phyloP scores from a whole-genome alignment of 2,797 vertebrate species.

The Coracias cyanogaster region DNA sequence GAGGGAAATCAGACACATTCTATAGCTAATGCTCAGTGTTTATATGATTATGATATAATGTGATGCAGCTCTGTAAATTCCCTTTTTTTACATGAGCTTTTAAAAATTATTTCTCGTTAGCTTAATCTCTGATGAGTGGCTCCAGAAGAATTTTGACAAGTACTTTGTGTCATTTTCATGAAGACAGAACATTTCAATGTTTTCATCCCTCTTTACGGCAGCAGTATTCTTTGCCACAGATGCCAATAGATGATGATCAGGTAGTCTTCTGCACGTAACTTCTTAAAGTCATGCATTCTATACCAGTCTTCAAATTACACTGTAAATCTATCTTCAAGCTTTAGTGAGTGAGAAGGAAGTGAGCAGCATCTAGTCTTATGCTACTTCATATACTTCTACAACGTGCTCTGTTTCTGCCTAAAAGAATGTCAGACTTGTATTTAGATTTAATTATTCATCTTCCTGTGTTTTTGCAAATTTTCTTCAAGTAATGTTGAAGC shows the following conservation, averaged over 20 bases:
- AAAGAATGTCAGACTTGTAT: background rate
- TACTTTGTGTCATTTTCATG: background rate
- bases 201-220: background rate
- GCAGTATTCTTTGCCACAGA: background rate
- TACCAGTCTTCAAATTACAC: background rate
- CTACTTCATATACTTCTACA: background rate
- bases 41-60: background rate
- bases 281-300: background rate
- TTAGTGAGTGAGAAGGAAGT: background rate
- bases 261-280: background rate
- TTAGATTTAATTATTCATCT: background rate
- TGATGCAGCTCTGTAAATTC: background rate
- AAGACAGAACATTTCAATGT: background rate
- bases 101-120: background rate
- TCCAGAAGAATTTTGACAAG: background rate
- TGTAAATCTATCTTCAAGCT: background rate
- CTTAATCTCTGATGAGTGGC: background rate
- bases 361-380: background rate
- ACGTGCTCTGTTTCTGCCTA: background rate
- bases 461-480: background rate
- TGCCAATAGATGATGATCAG: background rate
- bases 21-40: background rate
- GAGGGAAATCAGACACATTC: background rate
- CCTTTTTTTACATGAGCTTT: background rate
- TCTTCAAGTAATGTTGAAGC: background rate